A percentile compares a stretch with the other conserved stretches of the same genome.
phyloP scores from a whole-genome alignment of 37 sponge, comb jelly and placozoan genomes.

The Axinella damicornis region DNA sequence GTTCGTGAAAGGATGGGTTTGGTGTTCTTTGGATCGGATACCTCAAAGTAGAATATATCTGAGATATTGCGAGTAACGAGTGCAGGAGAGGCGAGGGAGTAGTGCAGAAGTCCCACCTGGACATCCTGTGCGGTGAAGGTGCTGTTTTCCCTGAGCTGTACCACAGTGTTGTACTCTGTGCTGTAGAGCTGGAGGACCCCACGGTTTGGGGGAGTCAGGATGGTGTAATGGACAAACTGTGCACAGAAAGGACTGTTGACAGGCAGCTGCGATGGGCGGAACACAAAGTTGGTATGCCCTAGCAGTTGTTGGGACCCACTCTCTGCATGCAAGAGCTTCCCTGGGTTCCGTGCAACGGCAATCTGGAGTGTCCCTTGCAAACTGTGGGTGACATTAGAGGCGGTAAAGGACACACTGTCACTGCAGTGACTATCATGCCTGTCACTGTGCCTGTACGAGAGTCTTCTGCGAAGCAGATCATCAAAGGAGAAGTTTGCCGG shows the following conservation, averaged over 20 bases:
- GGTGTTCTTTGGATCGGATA: not conserved
- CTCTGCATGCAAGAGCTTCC: not conserved
- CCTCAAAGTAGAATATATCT: constrained; percentile 1
- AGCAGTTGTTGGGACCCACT: not conserved
- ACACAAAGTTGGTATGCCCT: constrained; percentile 9
- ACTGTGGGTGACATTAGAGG: not conserved
- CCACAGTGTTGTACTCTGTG: not conserved
- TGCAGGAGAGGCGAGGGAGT: not conserved
- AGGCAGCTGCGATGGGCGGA: not conserved
- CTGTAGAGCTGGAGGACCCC: constrained; percentile 29
- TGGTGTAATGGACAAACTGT: constrained; percentile 14
- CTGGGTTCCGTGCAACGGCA: not conserved
- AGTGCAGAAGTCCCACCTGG: constrained; percentile 18
- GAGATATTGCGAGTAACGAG: not conserved
- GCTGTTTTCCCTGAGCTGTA: constrained; percentile 5
- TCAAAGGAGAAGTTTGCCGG: constrained; percentile 11
- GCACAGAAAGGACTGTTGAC: constrained; percentile 40
- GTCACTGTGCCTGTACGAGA: constrained; percentile 11
- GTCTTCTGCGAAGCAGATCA: not conserved
- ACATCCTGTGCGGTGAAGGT: constrained; percentile 46
- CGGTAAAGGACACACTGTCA: constrained; percentile 29
- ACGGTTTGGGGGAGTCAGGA: not conserved
- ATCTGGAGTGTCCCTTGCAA: constrained; percentile 14
- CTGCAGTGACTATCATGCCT: not conserved
- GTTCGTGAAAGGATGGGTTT: not conserved